A percentile compares a stretch with the other conserved stretches of the same genome.
Evolutionary conservation across 2,113 vertebrate species (phyloP).

Genomic region (Anser cygnoides): DNA sequence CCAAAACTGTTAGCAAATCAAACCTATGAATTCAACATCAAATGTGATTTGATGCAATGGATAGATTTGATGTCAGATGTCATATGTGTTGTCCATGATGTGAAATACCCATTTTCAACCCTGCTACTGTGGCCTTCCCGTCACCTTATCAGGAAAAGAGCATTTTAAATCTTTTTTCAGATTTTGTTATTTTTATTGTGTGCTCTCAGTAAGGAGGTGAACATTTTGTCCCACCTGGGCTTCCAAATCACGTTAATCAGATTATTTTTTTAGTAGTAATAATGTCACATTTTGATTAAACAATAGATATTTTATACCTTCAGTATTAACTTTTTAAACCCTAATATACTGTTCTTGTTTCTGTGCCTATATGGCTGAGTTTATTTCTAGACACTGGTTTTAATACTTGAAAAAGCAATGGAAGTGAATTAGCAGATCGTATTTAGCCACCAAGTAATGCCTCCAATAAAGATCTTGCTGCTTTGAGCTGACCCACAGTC

Average conservation of each 20-base stretch:
- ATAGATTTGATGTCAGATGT: background rate
- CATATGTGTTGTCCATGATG: background rate
- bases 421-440: background rate
- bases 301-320: background rate
- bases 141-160: background rate
- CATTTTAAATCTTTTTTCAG: background rate
- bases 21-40: background rate
- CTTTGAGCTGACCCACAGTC: background rate
- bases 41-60: background rate
- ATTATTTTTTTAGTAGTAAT: conserved; percentile 8
- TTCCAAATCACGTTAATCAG: background rate
- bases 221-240: background rate
- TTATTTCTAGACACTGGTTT: background rate
- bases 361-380: background rate
- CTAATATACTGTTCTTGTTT: conserved; percentile 16
- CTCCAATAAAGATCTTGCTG: background rate
- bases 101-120: background rate
- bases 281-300: background rate
- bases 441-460: background rate
- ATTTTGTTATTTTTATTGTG: background rate
- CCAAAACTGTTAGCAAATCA: background rate
- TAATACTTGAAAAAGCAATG: background rate
- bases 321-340: background rate
- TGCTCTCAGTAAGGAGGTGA: background rate
- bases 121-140: background rate